These are phyloP conservation scores for Ochotona curzoniae DNA, from an alignment of 2,113 vertebrate genomes.

Conservation along the genomic window DNA sequence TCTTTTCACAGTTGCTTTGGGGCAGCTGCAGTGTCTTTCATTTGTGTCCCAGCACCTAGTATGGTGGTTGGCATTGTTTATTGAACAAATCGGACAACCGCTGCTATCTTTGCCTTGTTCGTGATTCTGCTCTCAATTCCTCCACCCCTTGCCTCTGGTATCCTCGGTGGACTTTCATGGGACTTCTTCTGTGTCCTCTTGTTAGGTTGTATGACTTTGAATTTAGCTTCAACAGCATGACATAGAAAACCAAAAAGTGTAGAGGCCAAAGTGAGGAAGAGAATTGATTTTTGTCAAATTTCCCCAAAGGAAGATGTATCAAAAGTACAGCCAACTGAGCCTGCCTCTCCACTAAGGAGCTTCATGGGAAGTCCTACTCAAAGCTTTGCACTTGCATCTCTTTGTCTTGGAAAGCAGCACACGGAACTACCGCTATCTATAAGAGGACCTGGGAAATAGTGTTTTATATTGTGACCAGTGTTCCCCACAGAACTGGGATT, in stretches of 20 bases:
- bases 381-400: not conserved
- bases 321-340: not conserved
- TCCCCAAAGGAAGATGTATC: not conserved
- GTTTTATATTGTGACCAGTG: not conserved
- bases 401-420: not conserved
- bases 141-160: not conserved
- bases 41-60: not conserved
- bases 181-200: slow-evolving; percentile 28
- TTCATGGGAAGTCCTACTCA: not conserved
- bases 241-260: not conserved
- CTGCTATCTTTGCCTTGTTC: not conserved
- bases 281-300: slow-evolving; percentile 33
- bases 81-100: not conserved
- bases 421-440: not conserved
- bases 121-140: not conserved
- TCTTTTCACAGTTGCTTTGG: not conserved
- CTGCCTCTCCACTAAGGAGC: not conserved
- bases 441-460: not conserved
- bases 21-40: not conserved
- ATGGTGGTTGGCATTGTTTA: not conserved
- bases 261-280: slow-evolving; percentile 17
- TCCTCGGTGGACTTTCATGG: slow-evolving; percentile 41
- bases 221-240: slow-evolving; percentile 35
- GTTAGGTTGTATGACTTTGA: slow-evolving; percentile 46
- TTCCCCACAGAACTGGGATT: not conserved